Conservation (phyloP, 2,113 vertebrate species). For the Suncus etruscus region DNA sequence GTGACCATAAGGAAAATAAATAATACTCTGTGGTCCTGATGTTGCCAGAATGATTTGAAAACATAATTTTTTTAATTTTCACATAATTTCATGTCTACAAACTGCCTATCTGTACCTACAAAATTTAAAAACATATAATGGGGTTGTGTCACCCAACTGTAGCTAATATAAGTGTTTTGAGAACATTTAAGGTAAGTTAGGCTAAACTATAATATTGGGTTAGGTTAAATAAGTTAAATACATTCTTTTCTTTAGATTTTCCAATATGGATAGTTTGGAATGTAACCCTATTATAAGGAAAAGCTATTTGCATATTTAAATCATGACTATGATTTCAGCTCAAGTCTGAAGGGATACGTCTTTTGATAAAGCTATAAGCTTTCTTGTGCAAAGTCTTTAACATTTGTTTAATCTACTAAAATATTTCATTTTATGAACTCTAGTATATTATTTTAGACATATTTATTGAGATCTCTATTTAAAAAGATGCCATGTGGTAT, state of each 20-base stretch:
- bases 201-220: neutral
- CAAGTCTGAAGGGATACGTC: neutral
- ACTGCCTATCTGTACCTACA: neutral
- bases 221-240: neutral
- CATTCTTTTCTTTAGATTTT: neutral
- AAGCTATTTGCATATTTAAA: neutral
- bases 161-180: neutral
- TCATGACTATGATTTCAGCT: neutral
- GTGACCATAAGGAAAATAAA: neutral
- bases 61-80: neutral
- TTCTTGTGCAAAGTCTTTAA: neutral
- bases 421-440: neutral
- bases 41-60: too few species aligned
- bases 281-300: neutral
- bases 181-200: neutral
- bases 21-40: neutral
- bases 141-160: neutral
- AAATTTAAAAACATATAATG: neutral
- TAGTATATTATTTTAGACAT: neutral
- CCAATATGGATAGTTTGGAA: neutral
- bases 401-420: neutral
- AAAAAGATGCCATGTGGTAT: neutral
- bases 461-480: neutral
- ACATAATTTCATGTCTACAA: neutral
- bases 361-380: neutral